Conservation (phyloP, 1,140 invertebrate species). For the Macrobrachium nipponense region DNA sequence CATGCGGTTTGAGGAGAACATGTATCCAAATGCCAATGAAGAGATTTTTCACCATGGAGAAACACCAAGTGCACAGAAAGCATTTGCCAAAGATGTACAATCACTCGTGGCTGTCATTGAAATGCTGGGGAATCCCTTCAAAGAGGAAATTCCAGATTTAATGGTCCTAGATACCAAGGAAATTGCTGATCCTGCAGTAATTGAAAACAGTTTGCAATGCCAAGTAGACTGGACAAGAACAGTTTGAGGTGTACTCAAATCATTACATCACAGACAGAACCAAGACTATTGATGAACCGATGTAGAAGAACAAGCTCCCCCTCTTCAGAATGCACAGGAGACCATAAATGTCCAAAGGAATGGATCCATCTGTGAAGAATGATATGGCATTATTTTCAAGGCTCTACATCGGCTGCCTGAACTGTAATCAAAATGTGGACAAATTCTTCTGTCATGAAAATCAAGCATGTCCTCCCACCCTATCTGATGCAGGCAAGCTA, state of each 20-base stretch:
- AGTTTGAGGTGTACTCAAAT: neutral
- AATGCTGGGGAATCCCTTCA: neutral
- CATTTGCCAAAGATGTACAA: neutral
- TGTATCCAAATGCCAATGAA: constrained; percentile 2
- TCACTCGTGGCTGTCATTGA: neutral
- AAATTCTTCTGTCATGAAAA: neutral
- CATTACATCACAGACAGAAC: neutral
- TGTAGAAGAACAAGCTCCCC: neutral
- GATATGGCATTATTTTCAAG: no score
- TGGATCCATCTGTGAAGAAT: neutral
- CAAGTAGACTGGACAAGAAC: neutral
- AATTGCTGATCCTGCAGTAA: neutral
- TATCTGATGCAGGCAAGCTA: neutral
- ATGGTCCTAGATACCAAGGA: neutral
- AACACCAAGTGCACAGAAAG: neutral
- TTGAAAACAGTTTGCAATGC: neutral
- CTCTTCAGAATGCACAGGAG: neutral
- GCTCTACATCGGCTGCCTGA: neutral
- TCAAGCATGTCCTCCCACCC: neutral
- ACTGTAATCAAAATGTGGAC: neutral
- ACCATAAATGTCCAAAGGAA: neutral
- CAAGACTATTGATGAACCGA: neutral
- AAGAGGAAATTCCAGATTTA: neutral
- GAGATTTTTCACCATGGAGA: neutral
- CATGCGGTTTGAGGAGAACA: neutral